Conservation (phyloP, 2,797 vertebrate genomes). For the Momotus momota region DNA sequence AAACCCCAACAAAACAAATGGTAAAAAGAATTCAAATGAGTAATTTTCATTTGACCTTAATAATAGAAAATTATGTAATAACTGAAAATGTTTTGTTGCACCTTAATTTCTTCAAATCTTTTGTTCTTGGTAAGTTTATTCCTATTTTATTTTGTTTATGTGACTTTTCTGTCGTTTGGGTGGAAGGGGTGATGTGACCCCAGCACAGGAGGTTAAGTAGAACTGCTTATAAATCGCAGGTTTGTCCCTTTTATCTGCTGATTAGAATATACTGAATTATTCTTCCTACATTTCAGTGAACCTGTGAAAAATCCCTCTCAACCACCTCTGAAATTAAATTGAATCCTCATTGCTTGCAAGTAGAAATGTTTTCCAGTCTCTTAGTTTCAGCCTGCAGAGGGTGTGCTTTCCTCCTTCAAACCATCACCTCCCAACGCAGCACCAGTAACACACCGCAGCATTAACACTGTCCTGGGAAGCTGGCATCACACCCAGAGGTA, state of each 20-base stretch:
- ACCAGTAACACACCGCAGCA: fast-evolving
- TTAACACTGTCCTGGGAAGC: fast-evolving
- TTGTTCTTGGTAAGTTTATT: not conserved
- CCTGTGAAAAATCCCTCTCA: not conserved
- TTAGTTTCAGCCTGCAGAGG: slow-evolving; percentile 36
- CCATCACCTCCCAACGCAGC: fast-evolving
- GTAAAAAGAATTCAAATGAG: not conserved
- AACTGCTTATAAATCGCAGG: not conserved
- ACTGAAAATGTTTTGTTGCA: not conserved
- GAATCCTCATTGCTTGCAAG: not conserved
- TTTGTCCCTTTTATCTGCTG: not conserved
- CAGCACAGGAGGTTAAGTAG: not conserved
- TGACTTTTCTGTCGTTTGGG: not conserved
- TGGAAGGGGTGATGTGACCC: not conserved
- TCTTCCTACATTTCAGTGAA: not conserved
- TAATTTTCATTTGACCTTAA: not conserved
- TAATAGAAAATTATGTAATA: not conserved
- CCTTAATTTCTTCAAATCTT: not conserved
- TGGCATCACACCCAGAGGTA: not conserved
- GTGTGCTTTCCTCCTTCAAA: slow-evolving; percentile 27
- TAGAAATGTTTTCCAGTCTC: not conserved
- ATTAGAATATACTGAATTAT: not conserved
- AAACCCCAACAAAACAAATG: not conserved
- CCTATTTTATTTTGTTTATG: not conserved
- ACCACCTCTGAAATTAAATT: not conserved